A percentile compares a stretch with the other conserved stretches of the same genome.
phyloP scores from a whole-genome alignment of 2,888 invertebrate species.

The Geotrupes spiniger region DNA sequence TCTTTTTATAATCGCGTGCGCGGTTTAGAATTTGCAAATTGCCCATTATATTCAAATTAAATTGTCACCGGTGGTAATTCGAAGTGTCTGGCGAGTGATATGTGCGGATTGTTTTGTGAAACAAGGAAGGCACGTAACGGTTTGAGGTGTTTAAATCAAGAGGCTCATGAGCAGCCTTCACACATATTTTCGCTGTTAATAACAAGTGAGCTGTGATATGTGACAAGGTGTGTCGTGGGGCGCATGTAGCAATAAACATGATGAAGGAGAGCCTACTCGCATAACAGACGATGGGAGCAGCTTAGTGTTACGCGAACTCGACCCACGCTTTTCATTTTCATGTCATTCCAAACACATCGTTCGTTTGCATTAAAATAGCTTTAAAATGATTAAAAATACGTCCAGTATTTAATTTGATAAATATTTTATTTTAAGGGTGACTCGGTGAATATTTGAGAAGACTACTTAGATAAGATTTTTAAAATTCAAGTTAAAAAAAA shows the following conservation, averaged over 20 bases:
- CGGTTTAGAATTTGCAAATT: constrained; percentile 16
- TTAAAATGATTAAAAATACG: too few relatives aligned
- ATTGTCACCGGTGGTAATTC: constrained; percentile 18
- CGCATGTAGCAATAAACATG: constrained; percentile 34
- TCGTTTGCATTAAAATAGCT: not conserved
- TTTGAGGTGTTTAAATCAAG: constrained; percentile 20
- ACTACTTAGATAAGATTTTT: too few relatives aligned
- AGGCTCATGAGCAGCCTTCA: constrained; percentile 25
- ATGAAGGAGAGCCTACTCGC: constrained; percentile 35
- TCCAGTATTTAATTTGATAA: too few relatives aligned
- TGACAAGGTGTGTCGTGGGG: constrained; percentile 35
- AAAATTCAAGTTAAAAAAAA: too few relatives aligned
- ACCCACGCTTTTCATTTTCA: constrained; percentile 28
- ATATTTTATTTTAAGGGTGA: too few relatives aligned
- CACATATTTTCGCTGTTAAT: constrained; percentile 27
- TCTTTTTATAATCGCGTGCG: constrained; percentile 14
- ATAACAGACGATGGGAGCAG: constrained; percentile 35
- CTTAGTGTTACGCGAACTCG: constrained; percentile 32
- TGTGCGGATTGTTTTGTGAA: constrained; percentile 7
- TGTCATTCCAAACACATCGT: constrained; percentile 15
- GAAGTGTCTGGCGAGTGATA: constrained; percentile 14
- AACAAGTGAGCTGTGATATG: constrained; percentile 28
- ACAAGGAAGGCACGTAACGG: constrained; percentile 15
- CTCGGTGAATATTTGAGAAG: too few relatives aligned
- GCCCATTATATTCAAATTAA: constrained; percentile 22